These are phyloP conservation scores for Philopedon plagiatum DNA, from an alignment of 2,888 invertebrate genomes.

Conservation along the genomic window DNA sequence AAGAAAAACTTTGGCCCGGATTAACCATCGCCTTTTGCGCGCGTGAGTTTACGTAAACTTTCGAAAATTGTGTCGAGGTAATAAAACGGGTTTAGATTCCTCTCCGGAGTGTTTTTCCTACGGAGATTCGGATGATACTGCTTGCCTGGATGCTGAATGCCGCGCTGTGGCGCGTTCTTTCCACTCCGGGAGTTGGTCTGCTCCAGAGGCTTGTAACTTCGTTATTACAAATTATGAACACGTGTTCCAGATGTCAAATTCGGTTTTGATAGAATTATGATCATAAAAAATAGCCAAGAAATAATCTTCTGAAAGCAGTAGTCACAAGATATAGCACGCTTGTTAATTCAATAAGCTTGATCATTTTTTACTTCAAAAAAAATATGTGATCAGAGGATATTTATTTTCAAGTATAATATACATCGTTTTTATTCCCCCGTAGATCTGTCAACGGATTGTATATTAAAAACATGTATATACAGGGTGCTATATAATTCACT, in stretches of 20 bases:
- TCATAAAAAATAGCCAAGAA: not conserved
- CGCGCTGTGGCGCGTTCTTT: slow-evolving; percentile 38
- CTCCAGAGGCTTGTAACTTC: slow-evolving; percentile 38
- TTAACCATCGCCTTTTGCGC: slow-evolving; percentile 23
- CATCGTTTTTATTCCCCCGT: too few relatives aligned
- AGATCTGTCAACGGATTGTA: too few relatives aligned
- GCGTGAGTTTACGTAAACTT: slow-evolving; percentile 30
- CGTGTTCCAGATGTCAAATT: slow-evolving; percentile 29
- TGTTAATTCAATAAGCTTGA: too few relatives aligned
- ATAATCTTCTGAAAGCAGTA: too few relatives aligned
- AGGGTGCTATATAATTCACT: too few relatives aligned
- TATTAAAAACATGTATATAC: too few relatives aligned
- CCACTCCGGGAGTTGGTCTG: slow-evolving; percentile 42
- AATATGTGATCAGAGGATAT: too few relatives aligned
- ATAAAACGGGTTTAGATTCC: slow-evolving; percentile 5
- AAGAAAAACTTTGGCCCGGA: slow-evolving; percentile 12
- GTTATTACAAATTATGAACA: slow-evolving; percentile 35
- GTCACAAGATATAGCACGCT: too few relatives aligned
- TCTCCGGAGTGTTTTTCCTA: slow-evolving; percentile 32
- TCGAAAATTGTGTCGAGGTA: slow-evolving; percentile 8
- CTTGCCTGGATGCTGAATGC: slow-evolving; percentile 42
- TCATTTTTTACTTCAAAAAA: too few relatives aligned
- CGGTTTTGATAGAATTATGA: slow-evolving; percentile 1
- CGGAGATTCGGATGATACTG: slow-evolving; percentile 44
- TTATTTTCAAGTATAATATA: too few relatives aligned